These are phyloP conservation scores for Tenebrosternarchus preto DNA, from an alignment of 2,113 vertebrate genomes.

Conservation along the genomic window DNA sequence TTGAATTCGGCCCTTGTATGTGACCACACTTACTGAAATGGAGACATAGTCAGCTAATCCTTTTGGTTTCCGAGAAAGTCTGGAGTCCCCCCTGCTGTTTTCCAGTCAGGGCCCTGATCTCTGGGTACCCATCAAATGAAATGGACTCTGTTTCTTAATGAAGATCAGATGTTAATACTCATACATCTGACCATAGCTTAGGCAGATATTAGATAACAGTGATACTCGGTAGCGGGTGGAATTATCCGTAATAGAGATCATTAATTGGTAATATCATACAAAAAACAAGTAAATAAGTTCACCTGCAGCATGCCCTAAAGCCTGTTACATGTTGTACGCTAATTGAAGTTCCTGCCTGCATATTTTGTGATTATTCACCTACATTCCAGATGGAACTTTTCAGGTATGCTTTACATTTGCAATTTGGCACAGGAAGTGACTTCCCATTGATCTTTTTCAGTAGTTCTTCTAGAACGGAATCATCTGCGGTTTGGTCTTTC, in stretches of 20 bases:
- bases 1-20: conserved; percentile 6
- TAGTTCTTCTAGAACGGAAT: too few species aligned
- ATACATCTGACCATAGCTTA: neutral
- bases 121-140: conserved; percentile 12
- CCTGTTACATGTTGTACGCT: neutral
- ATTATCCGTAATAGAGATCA: neutral
- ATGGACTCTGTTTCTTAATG: conserved; percentile 1
- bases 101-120: conserved; percentile 12
- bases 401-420: neutral
- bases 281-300: conserved; percentile 3
- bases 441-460: neutral
- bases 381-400: neutral
- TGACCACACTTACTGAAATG: conserved; percentile 26
- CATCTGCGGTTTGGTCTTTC: too few species aligned
- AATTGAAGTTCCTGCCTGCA: neutral
- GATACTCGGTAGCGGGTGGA: conserved; percentile 6
- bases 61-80: conserved; percentile 25
- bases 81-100: neutral
- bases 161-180: conserved; percentile 20
- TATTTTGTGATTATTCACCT: neutral
- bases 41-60: conserved; percentile 29
- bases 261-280: conserved; percentile 26
- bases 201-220: conserved; percentile 5
- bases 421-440: too few species aligned
- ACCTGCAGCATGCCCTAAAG: neutral